A percentile compares a stretch with the other conserved stretches of the same genome.
phyloP scores from a whole-genome alignment of 2,888 invertebrate species.

The Eupithecia tripunctaria region DNA sequence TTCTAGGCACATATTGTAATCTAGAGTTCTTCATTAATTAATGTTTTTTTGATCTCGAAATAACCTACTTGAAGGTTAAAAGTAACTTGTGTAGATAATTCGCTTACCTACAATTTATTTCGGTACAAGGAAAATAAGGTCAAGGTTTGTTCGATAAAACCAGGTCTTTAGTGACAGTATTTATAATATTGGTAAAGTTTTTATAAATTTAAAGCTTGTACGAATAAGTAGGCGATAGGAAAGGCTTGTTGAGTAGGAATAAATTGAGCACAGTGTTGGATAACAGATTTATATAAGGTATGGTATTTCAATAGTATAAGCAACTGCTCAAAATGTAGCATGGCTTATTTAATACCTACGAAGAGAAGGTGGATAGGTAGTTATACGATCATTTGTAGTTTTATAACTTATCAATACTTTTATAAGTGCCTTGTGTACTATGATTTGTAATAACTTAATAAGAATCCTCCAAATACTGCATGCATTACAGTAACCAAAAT shows the following conservation, averaged over 20 bases:
- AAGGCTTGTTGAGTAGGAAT: conserved; percentile 30
- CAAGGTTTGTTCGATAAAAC: conserved; percentile 24
- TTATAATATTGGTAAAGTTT: conserved; percentile 11
- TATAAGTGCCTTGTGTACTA: background rate
- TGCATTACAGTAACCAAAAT: background rate
- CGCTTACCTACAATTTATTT: conserved; percentile 2
- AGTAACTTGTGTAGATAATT: background rate
- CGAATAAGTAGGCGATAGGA: conserved; percentile 30
- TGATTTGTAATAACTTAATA: background rate
- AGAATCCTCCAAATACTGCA: background rate
- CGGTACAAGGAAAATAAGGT: conserved; percentile 25
- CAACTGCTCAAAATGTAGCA: conserved; percentile 31
- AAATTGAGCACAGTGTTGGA: conserved; percentile 20
- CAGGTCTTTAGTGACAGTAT: conserved; percentile 17
- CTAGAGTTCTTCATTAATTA: background rate
- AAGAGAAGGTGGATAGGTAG: background rate
- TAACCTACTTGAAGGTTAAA: background rate
- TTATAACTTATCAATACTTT: background rate
- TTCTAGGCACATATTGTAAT: background rate
- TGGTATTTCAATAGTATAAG: conserved; percentile 6
- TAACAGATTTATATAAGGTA: conserved; percentile 8
- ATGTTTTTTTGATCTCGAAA: background rate
- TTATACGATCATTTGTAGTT: background rate
- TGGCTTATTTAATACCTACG: background rate
- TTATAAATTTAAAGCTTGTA: conserved; percentile 27